These are phyloP conservation scores for Strigops habroptila DNA, from an alignment of 2,113 vertebrate species.

Conservation along the genomic window DNA sequence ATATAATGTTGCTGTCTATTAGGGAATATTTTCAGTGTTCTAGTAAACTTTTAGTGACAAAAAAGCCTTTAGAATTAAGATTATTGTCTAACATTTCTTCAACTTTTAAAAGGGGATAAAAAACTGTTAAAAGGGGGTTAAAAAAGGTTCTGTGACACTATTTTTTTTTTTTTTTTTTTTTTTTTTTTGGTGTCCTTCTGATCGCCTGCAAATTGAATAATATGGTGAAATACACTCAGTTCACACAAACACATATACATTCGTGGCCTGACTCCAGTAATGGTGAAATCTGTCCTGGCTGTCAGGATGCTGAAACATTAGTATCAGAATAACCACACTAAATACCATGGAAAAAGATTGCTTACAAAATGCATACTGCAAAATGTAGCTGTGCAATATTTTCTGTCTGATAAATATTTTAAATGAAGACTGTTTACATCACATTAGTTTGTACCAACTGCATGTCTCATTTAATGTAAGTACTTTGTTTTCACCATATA, in stretches of 20 bases:
- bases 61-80: not conserved
- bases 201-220: not conserved
- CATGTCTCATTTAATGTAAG: slow-evolving; percentile 17
- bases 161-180: not conserved
- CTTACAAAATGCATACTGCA: not conserved
- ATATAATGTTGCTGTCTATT: not conserved
- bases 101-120: not conserved
- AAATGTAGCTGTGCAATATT: not conserved
- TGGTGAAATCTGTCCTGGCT: not conserved
- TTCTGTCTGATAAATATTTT: slow-evolving; percentile 38
- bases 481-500: slow-evolving; percentile 34
- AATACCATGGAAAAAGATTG: not conserved
- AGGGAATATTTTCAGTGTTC: not conserved
- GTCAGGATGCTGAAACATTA: not conserved
- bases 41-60: not conserved
- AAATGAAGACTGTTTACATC: not conserved
- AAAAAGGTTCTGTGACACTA: not conserved
- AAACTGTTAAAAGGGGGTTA: not conserved
- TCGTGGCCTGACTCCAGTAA: not conserved
- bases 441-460: not conserved
- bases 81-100: not conserved
- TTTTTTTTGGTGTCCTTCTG: not conserved
- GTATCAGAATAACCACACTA: not conserved
- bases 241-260: not conserved
- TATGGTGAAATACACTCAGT: not conserved